A percentile compares a stretch with the other conserved stretches of the same genome.
Conservation (phyloP, 2,113 vertebrate species). For the Syrrhaptes paradoxus region DNA sequence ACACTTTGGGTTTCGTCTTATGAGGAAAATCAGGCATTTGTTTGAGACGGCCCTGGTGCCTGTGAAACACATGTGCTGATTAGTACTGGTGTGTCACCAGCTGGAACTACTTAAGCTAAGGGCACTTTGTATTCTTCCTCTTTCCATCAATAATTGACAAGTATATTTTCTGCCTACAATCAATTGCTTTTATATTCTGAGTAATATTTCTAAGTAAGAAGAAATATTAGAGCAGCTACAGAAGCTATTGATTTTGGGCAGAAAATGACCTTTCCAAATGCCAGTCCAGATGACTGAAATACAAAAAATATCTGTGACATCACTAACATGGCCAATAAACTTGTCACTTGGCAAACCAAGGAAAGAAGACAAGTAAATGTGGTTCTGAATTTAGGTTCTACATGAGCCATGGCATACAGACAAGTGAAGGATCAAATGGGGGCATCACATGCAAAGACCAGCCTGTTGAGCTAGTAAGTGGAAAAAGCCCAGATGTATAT, state of each 20-base stretch:
- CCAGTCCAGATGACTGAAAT: slow-evolving; percentile 29
- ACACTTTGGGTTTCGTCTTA: slow-evolving; percentile 10
- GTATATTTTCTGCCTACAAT: slow-evolving; percentile 66
- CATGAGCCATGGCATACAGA: neutral
- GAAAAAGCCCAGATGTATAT: neutral
- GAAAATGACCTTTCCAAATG: slow-evolving; percentile 46
- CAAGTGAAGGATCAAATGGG: neutral
- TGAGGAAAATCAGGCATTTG: slow-evolving; percentile 26
- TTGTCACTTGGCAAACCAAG: slow-evolving; percentile 2
- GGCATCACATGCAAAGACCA: neutral
- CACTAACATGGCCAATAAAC: neutral
- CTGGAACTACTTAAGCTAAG: slow-evolving; percentile 57
- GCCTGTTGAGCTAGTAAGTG: neutral
- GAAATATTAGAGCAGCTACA: slow-evolving; percentile 48
- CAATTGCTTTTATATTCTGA: slow-evolving; percentile 69
- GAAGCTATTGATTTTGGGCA: slow-evolving; percentile 59
- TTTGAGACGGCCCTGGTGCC: slow-evolving; percentile 44
- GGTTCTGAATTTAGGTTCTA: neutral
- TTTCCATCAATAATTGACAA: slow-evolving; percentile 61
- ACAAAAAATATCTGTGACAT: slow-evolving; percentile 3
- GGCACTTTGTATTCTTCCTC: slow-evolving; percentile 39
- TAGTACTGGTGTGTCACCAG: slow-evolving; percentile 27
- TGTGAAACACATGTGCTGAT: slow-evolving; percentile 26
- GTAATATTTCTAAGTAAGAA: slow-evolving; percentile 63
- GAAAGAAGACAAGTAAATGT: neutral